A percentile compares a stretch with the other conserved stretches of the same genome.
phyloP scores from a whole-genome alignment of 2,797 vertebrate species.

The Chrosomus eos region DNA sequence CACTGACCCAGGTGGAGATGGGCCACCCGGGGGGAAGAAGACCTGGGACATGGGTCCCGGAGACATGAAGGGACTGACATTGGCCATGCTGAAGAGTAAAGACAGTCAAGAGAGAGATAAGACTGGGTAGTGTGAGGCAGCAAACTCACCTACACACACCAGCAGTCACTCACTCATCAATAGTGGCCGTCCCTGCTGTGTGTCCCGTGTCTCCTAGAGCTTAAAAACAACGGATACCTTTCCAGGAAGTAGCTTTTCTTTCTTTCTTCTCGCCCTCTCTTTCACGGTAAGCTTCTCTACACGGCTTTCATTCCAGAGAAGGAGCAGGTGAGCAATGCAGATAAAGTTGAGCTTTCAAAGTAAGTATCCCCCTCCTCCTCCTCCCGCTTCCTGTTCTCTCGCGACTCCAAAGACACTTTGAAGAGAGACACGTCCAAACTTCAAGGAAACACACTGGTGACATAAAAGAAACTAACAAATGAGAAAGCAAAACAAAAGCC shows the following conservation, averaged over 20 bases:
- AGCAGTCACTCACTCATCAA: slow-evolving; percentile 50
- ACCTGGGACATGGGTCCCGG: slow-evolving; percentile 68
- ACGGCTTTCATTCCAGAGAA: slow-evolving; percentile 59
- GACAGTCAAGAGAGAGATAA: slow-evolving; percentile 19
- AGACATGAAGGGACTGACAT: slow-evolving; percentile 77
- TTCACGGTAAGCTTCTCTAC: slow-evolving; percentile 20
- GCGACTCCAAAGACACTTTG: slow-evolving; percentile 59
- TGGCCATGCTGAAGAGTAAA: slow-evolving; percentile 72
- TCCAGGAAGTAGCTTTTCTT: slow-evolving; percentile 67
- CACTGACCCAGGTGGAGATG: slow-evolving; percentile 67
- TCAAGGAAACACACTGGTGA: slow-evolving; percentile 62
- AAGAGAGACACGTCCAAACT: slow-evolving; percentile 76
- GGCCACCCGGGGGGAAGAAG: slow-evolving; percentile 73
- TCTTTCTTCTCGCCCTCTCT: slow-evolving; percentile 42
- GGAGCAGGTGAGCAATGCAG: slow-evolving; percentile 30
- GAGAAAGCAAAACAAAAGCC: slow-evolving; percentile 65
- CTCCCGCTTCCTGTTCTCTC: slow-evolving; percentile 51
- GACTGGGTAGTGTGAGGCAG: slow-evolving; percentile 41
- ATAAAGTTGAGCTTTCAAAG: slow-evolving; percentile 21
- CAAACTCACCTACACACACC: slow-evolving; percentile 64
- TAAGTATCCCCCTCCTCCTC: slow-evolving; percentile 28
- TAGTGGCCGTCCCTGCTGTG: slow-evolving; percentile 57
- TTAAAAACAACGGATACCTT: slow-evolving; percentile 63
- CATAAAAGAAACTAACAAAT: slow-evolving; percentile 50
- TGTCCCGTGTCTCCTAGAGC: slow-evolving; percentile 56